Evolutionary conservation across 2,888 invertebrate species (phyloP).

Genomic region (Leucophenga maculata): DNA sequence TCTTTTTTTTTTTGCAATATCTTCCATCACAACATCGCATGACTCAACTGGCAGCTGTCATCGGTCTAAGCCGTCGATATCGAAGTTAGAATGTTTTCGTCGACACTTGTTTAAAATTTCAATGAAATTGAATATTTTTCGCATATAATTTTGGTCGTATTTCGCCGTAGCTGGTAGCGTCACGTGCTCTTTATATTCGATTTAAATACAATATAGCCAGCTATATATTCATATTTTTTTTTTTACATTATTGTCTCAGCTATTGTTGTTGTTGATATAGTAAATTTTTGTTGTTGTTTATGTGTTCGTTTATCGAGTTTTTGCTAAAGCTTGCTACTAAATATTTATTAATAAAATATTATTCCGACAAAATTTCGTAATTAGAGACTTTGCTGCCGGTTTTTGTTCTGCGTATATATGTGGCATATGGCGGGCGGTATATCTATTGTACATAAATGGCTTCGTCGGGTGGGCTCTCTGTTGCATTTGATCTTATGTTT

Average conservation of each 20-base stretch:
- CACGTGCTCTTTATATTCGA: constrained; percentile 2
- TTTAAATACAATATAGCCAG: background rate
- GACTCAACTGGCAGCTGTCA: background rate
- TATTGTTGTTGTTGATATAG: no score
- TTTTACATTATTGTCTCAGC: no score
- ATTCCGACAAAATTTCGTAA: background rate
- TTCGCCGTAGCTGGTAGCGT: background rate
- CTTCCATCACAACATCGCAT: background rate
- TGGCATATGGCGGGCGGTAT: no score
- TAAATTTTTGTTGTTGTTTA: no score
- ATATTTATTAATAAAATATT: constrained; percentile 10
- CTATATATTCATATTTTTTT: no score
- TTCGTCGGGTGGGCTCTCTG: no score
- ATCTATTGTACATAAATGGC: no score
- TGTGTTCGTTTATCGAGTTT: background rate
- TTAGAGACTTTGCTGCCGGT: background rate
- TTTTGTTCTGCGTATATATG: no score
- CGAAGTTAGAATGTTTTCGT: constrained; percentile 4
- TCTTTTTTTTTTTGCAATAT: background rate
- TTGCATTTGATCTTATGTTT: no score
- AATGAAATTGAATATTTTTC: constrained; percentile 30
- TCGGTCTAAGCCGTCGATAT: background rate
- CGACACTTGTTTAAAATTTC: constrained; percentile 29
- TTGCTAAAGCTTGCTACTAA: background rate
- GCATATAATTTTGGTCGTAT: background rate